Conservation (phyloP, 1,140 invertebrate species). For the Magallana ariakensis region DNA sequence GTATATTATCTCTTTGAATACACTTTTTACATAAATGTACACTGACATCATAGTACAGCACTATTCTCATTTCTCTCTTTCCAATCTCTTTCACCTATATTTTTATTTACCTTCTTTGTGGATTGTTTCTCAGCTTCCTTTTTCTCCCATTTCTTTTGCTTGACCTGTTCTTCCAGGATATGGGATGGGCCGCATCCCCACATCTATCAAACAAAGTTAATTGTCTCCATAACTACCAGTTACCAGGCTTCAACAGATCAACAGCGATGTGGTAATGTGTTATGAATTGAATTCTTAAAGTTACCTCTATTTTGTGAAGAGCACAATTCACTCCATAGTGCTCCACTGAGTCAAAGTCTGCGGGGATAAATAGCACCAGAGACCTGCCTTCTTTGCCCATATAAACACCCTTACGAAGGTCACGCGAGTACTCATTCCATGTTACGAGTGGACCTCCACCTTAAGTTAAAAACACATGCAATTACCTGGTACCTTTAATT, state of each 20-base stretch:
- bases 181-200: constrained; percentile 75
- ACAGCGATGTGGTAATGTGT: too few species aligned
- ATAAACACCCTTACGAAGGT: constrained; percentile 90
- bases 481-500: too few species aligned
- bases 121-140: constrained; percentile 91
- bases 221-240: too few species aligned
- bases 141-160: constrained; percentile 90
- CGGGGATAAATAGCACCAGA: constrained; percentile 87
- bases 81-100: too few species aligned
- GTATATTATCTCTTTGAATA: too few species aligned
- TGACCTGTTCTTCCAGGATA: constrained; percentile 87
- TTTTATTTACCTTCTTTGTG: constrained; percentile 74
- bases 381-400: constrained; percentile 89
- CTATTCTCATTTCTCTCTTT: too few species aligned
- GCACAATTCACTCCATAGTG: constrained; percentile 84
- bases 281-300: too few species aligned
- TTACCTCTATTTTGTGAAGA: constrained; percentile 85
- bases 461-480: constrained; percentile 76
- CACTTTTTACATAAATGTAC: too few species aligned
- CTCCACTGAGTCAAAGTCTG: constrained; percentile 85
- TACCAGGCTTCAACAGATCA: too few species aligned
- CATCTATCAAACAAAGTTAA: constrained; percentile 69
- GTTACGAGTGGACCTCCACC: constrained; percentile 90
- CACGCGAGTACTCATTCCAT: constrained; percentile 90
- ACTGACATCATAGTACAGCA: too few species aligned